A percentile compares a stretch with the other conserved stretches of the same genome.
phyloP scores from a whole-genome alignment of 2,888 invertebrate genomes.

The Stenoptilia bipunctidactyla region DNA sequence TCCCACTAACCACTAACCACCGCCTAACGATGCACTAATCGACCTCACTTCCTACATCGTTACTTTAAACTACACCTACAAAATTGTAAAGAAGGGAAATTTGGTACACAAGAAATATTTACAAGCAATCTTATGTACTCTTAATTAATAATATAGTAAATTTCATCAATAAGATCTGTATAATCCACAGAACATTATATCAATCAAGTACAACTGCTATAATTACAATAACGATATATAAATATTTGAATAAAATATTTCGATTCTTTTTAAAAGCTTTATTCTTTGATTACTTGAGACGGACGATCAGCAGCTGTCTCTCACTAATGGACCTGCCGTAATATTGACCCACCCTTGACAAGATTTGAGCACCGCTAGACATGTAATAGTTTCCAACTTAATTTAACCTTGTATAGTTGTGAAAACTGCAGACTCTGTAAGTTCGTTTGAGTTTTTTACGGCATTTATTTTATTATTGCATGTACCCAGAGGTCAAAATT shows the following conservation, averaged over 20 bases:
- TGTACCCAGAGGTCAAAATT: too few relatives aligned
- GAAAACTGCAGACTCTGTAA: too few relatives aligned
- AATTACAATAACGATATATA: constrained; percentile 60
- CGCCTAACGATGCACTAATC: background rate
- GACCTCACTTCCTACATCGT: background rate
- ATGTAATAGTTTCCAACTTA: too few relatives aligned
- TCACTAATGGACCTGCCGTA: too few relatives aligned
- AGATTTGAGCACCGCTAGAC: too few relatives aligned
- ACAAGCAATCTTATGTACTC: constrained; percentile 53
- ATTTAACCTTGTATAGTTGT: too few relatives aligned
- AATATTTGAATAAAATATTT: constrained; percentile 66
- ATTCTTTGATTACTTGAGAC: background rate
- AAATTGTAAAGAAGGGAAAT: constrained; percentile 68
- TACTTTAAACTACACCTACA: constrained; percentile 40
- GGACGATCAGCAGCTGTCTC: too few relatives aligned
- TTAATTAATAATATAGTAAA: constrained; percentile 37
- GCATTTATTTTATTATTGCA: too few relatives aligned
- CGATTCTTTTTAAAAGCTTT: constrained; percentile 26
- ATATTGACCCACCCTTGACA: too few relatives aligned
- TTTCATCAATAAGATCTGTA: constrained; percentile 42
- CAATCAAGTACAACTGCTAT: constrained; percentile 24
- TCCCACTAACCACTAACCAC: too few relatives aligned
- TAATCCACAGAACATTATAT: constrained; percentile 14
- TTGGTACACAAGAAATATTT: constrained; percentile 65
- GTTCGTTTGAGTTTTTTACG: too few relatives aligned